Base-by-base conservation (phyloP, 2,797 vertebrate genomes). In the Rhodeus uyekii region DNA sequence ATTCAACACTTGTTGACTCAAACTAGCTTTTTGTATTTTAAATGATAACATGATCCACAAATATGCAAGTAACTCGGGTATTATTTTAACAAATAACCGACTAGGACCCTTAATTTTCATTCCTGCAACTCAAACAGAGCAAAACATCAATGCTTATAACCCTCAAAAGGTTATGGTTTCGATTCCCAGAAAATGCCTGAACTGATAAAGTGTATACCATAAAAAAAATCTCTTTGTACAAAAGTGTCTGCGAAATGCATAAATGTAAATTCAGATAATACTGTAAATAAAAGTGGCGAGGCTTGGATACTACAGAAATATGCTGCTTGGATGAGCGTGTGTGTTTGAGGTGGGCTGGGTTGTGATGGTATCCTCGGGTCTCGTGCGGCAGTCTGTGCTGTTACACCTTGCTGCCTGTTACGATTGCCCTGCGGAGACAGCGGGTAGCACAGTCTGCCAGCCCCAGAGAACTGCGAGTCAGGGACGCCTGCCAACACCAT, bases 321-420 rank as follows among this genome's bases (percentile, higher is more conserved):
- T 74, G 78, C 64, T 72, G 71, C 24, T 42, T 22, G 58, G 64
- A 53, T 73, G 14, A 74, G 39, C 42, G 42, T 82, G 72, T 67
- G 83, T 83, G 84, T 53, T 81, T 78, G 81, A n/a, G 65, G 82
- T 27, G 81, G 76, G 84, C 34, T 65, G 79, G 75, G 80, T 68
- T 84, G 71, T 39, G 94, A 89, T 94, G 94, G 94, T 96, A 95
- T 96, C 96, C 93, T 94, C 90, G 90, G 94, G 94, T 93, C 92
- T 88, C 89, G 92, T 82, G 86, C 80, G 94, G 93, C 96, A 96
- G 95, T 96, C 95, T 96, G 95, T 90, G 93, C 93, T 93, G 96
- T 96, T 96, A 97, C 95, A 96, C 96, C 95, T 96, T 96, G 94
- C 95, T 96, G 96, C 95, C 91, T 96, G 96, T 96, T 94, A 96